Base-by-base conservation (phyloP, 2,113 vertebrate genomes). In the Pterocles burchelli region DNA sequence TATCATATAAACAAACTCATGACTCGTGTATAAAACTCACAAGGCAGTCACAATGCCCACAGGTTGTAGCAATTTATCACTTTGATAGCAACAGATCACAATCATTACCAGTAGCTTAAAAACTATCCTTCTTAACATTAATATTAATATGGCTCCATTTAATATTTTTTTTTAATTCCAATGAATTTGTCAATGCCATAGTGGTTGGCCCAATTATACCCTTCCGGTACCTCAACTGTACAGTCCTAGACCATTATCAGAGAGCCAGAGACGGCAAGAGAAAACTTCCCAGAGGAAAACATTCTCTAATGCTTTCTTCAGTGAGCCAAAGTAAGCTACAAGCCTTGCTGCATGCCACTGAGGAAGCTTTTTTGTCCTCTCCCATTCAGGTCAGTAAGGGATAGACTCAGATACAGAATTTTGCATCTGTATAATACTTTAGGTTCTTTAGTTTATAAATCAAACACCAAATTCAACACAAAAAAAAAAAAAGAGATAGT, bases 381-480 rank as follows among this genome's bases (percentile, higher is more conserved):
- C 57, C 76, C 55, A 58, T 55, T 80, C 66, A 90, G 72, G 62
- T n/a, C 82, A 90, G 70, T 77, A 87, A 31, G 88, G 71, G 70
- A 92, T 13, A 68, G 54, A 82, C 68, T 90, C 84, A 85, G 72
- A 83, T 25, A 84, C 17, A 76, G 63, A 91, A 88, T 73, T 91
- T 57, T 36, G 54, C 43, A 46, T 38, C n/a, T 48, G 52, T 88
- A 25, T 90, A 93, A 90, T 55, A 70, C 81, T 80, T 81, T 8
- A 48, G 3, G 20, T 89, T 92, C 78, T 88, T 92, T 33, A 94
- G 65, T 77, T 89, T 90, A 52, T 28, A 51, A 87, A 68, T 87
- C 88, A 88, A 89, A 88, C 28, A 61, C 55, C 82, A 92, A 95
- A 88, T 94, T 89, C 65, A 68, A 52, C 41, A 51, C 10, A 76